Evolutionary conservation across 2,113 vertebrate genomes (phyloP), one percentile per base, ranked within the genome.

Genomic region (Otolemur garnettii): DNA sequence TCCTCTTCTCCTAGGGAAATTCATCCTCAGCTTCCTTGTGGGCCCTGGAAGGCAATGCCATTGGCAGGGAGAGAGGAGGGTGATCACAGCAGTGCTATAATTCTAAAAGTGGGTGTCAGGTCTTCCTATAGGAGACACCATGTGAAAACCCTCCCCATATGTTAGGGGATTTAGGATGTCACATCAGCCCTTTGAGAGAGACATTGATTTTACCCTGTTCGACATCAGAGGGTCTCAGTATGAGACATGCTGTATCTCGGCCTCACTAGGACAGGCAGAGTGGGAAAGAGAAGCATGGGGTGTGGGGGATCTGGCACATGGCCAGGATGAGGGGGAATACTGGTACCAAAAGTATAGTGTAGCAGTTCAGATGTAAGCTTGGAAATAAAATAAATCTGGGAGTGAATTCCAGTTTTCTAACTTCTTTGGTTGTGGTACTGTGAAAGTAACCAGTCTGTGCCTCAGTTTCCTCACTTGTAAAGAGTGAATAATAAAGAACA

Each of bases 1-100:
- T 57, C 69, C 35, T 13, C 24, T 85, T 64, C 68, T 94, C 35
- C 50, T 81, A 28, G 28, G 38, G n/a, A 91, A 87, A 62, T 90
- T 42, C 22, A 75, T 84, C 87, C 82, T 90, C 42, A 53, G 81
- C 53, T 88, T 85, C 35, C 28, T 75, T 30, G 53, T 24, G 75
- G 38, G 14, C 38, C 59, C n/a, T 19, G 33, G 64, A 83, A 71
- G n/a, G 19, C 81, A 86, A 57, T n/a, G 35, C 18, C 64, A 18
- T 55, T 74, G 33, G 26, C 59, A 53, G 72, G 30, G 64, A 90
- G 64, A 42, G 5, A 15, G 30, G 22, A 85, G 38, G 86, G 21
- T 0, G 45, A 9, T 5, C 7, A 95, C 28, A 62, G 2, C 28
- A 2, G 1, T 14, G 30, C 53, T 77, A 15, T 50, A 42, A n/a